These are phyloP conservation scores for Bostrychus sinensis DNA, from an alignment of 2,113 vertebrate species.

Conservation along the genomic window DNA sequence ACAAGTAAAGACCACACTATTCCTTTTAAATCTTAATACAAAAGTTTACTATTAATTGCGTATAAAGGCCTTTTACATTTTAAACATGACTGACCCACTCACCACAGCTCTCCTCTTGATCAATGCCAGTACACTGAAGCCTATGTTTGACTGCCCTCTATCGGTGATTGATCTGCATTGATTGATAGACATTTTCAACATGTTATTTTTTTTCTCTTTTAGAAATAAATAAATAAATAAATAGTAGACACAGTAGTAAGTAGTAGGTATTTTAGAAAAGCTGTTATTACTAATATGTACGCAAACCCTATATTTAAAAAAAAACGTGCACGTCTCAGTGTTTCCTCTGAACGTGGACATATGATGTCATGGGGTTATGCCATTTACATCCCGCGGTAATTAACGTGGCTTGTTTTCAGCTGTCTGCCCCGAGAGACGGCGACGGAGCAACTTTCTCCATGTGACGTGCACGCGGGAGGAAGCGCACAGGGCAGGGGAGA, in stretches of 20 bases:
- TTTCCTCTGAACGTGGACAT: neutral
- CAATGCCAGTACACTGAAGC: neutral
- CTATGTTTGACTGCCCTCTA: constrained; percentile 46
- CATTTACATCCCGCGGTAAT: constrained; percentile 56
- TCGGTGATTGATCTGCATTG: constrained; percentile 7
- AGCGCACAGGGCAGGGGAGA: constrained; percentile 29
- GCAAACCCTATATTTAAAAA: too few species aligned
- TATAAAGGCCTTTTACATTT: too few species aligned
- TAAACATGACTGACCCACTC: too few species aligned
- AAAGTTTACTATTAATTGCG: too few species aligned
- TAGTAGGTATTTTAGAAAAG: too few species aligned
- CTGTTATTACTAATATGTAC: too few species aligned
- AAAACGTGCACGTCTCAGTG: neutral
- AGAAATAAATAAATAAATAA: too few species aligned
- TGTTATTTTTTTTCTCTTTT: neutral
- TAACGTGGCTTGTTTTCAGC: constrained; percentile 57
- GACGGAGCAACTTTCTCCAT: constrained; percentile 72
- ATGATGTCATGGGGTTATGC: neutral
- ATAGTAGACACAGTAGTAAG: too few species aligned
- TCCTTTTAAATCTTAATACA: neutral
- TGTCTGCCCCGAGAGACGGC: constrained; percentile 56
- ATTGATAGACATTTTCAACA: neutral
- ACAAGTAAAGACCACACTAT: too few species aligned
- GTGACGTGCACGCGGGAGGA: constrained; percentile 63
- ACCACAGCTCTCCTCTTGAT: too few species aligned